phyloP scores from a whole-genome alignment of 2,113 vertebrate species.

The Heptranchias perlo region DNA sequence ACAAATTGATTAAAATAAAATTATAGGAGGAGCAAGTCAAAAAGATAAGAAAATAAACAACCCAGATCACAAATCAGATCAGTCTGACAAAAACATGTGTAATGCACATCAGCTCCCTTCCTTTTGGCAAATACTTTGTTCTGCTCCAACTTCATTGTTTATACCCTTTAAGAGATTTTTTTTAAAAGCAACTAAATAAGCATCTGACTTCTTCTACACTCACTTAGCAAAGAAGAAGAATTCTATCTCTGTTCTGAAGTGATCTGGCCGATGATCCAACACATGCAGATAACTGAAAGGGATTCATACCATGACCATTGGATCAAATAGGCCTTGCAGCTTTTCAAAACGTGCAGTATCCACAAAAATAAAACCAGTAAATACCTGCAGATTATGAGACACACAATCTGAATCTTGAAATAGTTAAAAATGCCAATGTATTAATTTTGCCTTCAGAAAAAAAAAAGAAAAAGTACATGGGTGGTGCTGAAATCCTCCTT shows the following conservation, averaged over 20 bases:
- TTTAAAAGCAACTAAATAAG: neutral
- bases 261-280: neutral
- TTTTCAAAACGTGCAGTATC: constrained; percentile 18
- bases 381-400: constrained; percentile 28
- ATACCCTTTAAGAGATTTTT: neutral
- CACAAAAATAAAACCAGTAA: constrained; percentile 28
- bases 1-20: neutral
- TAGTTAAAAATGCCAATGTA: neutral
- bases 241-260: neutral
- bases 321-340: neutral
- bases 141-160: neutral
- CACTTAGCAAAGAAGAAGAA: neutral
- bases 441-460: neutral
- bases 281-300: neutral
- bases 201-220: neutral
- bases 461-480: neutral
- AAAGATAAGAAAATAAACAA: neutral
- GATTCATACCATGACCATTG: neutral
- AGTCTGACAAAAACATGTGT: neutral
- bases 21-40: neutral
- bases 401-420: neutral
- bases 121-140: neutral
- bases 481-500: neutral
- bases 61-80: neutral
- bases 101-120: neutral